Evolutionary conservation across 2,888 invertebrate species (phyloP).

Genomic region (Hirtodrosophila histrioides): DNA sequence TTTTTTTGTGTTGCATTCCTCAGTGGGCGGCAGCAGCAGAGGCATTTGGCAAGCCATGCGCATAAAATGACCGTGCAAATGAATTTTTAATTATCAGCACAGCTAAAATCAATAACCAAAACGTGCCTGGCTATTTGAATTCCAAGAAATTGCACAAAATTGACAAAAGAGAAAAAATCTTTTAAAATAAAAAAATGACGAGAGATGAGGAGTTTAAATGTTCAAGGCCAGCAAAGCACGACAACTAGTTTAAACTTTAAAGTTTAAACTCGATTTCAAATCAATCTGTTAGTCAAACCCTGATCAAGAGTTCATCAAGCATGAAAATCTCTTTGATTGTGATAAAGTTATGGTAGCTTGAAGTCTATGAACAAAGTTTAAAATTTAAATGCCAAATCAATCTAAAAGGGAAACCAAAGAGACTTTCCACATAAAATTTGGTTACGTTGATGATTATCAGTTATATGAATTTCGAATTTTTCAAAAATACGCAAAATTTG

Average conservation of each 20-base stretch:
- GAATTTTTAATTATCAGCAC: slow-evolving; percentile 74
- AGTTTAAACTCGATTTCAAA: too few relatives aligned
- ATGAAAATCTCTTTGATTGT: too few relatives aligned
- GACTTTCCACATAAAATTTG: too few relatives aligned
- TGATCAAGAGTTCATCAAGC: too few relatives aligned
- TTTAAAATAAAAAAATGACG: neutral
- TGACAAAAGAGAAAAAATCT: slow-evolving; percentile 10
- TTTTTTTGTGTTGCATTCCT: slow-evolving; percentile 61
- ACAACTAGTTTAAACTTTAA: too few relatives aligned
- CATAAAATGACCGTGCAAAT: slow-evolving; percentile 63
- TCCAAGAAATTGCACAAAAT: slow-evolving; percentile 25
- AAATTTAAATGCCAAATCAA: too few relatives aligned
- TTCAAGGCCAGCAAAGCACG: too few relatives aligned
- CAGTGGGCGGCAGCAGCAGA: slow-evolving; percentile 5
- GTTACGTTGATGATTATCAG: too few relatives aligned
- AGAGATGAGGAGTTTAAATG: neutral
- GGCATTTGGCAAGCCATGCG: slow-evolving; percentile 31
- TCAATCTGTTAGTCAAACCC: too few relatives aligned
- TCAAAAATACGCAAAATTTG: too few relatives aligned
- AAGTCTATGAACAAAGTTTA: neutral
- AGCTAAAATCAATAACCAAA: slow-evolving; percentile 60
- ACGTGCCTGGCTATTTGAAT: slow-evolving; percentile 51
- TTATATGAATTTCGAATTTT: too few relatives aligned
- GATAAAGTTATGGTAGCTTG: neutral
- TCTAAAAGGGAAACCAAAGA: too few relatives aligned